phyloP scores from a whole-genome alignment of 2,113 vertebrate species.

The Ctenomys sociabilis region DNA sequence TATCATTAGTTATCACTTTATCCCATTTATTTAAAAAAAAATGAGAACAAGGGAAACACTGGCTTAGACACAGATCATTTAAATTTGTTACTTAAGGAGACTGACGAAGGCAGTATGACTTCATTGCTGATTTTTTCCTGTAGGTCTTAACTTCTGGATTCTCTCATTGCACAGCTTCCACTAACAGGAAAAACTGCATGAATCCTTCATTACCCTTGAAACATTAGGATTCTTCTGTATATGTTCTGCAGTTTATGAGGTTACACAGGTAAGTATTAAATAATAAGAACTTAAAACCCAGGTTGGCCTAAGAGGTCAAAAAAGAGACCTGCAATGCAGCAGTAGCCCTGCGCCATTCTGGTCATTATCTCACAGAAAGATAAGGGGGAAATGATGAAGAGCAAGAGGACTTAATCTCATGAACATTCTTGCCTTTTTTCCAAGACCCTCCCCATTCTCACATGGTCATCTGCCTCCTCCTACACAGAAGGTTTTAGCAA shows the following conservation, averaged over 20 bases:
- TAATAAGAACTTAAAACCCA: conserved; percentile 4
- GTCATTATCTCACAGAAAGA: conserved; percentile 5
- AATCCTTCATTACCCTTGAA: conserved; percentile 2
- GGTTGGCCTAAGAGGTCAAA: not conserved
- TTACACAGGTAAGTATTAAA: not conserved
- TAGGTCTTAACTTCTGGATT: conserved; percentile 60
- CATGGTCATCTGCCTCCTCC: not conserved
- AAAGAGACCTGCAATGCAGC: not conserved
- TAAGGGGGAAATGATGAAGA: not conserved
- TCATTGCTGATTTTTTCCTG: conserved; percentile 53
- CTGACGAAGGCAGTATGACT: not conserved
- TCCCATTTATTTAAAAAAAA: not conserved
- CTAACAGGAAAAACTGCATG: not conserved
- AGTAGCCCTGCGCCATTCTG: not conserved
- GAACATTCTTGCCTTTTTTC: not conserved
- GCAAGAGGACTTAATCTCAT: not conserved
- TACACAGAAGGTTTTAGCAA: not conserved
- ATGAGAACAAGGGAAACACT: not conserved
- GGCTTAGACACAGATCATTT: not conserved
- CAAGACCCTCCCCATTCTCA: not conserved
- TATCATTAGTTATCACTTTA: conserved; percentile 7
- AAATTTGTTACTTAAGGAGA: not conserved
- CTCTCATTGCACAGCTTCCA: conserved; percentile 30
- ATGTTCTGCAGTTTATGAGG: not conserved
- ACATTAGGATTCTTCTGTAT: not conserved